phyloP scores from a whole-genome alignment of 2,888 invertebrate genomes.

The Branchellion lobata region DNA sequence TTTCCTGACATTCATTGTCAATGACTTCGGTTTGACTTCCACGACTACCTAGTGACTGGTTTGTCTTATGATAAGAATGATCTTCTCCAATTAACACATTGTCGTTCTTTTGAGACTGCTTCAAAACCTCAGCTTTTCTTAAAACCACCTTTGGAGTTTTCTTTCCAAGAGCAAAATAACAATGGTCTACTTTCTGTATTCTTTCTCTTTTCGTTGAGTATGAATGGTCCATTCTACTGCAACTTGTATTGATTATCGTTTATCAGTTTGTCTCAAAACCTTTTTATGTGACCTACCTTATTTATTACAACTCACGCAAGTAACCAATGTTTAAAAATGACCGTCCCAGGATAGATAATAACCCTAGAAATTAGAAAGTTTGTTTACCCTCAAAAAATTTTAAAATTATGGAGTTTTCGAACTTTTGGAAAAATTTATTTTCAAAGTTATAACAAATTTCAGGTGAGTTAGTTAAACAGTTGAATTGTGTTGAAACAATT shows the following conservation, averaged over 20 bases:
- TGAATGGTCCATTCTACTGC: slow-evolving; percentile 45
- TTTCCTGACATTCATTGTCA: neutral
- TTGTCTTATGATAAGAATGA: slow-evolving; percentile 43
- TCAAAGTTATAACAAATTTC: neutral
- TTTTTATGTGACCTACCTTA: neutral
- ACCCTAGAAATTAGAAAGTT: neutral
- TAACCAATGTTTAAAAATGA: neutral
- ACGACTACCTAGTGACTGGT: neutral
- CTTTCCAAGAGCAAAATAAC: slow-evolving; percentile 46
- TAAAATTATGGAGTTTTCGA: neutral
- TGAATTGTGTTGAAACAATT: neutral
- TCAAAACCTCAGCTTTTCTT: slow-evolving; percentile 42
- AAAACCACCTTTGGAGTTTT: slow-evolving; percentile 48
- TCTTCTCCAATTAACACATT: slow-evolving; percentile 27
- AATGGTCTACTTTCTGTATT: slow-evolving; percentile 46
- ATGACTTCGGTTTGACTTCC: neutral
- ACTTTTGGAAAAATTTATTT: neutral
- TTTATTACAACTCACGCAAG: neutral
- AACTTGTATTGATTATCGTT: neutral
- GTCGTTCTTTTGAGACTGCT: slow-evolving; percentile 1
- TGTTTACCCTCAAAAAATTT: neutral
- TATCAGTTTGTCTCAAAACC: neutral
- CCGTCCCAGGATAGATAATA: neutral
- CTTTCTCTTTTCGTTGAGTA: slow-evolving; percentile 46
- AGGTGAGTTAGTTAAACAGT: neutral